A percentile compares a stretch with the other conserved stretches of the same genome.
phyloP scores from a whole-genome alignment of 2,113 vertebrate genomes.

The Bos indicus region DNA sequence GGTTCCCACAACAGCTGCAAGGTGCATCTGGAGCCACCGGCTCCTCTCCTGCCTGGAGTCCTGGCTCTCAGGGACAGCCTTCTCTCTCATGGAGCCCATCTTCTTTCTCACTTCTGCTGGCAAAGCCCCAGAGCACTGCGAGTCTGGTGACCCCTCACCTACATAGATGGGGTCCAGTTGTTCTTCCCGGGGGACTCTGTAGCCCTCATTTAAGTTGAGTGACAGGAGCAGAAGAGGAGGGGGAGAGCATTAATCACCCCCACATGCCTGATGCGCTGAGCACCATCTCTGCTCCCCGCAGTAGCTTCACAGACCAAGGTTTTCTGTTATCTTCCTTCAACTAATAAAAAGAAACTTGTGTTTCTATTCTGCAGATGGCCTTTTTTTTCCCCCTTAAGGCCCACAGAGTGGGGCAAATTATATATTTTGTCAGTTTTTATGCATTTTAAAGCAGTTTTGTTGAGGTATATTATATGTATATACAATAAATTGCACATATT shows the following conservation, averaged over 20 bases:
- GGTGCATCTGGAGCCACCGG: slow-evolving; percentile 46
- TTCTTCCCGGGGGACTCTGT: background rate
- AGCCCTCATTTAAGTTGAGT: background rate
- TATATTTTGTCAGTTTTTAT: background rate
- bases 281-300: background rate
- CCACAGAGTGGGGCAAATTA: background rate
- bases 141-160: background rate
- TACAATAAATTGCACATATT: background rate
- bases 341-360: background rate
- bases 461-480: background rate
- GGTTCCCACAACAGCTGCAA: slow-evolving; percentile 66
- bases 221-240: background rate
- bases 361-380: background rate
- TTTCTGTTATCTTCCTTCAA: background rate
- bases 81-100: background rate
- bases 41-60: background rate
- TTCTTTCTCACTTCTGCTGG: background rate
- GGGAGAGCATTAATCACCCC: background rate
- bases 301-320: background rate
- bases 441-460: background rate
- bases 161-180: background rate
- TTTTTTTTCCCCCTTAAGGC: background rate
- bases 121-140: background rate
- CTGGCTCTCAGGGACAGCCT: background rate
- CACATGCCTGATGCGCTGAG: background rate